Percentiles rank a stretch among this genome's conserved stretches.
Evolutionary conservation across 2,888 invertebrate genomes (phyloP).

Genomic region (Linnaemya tessellans): DNA sequence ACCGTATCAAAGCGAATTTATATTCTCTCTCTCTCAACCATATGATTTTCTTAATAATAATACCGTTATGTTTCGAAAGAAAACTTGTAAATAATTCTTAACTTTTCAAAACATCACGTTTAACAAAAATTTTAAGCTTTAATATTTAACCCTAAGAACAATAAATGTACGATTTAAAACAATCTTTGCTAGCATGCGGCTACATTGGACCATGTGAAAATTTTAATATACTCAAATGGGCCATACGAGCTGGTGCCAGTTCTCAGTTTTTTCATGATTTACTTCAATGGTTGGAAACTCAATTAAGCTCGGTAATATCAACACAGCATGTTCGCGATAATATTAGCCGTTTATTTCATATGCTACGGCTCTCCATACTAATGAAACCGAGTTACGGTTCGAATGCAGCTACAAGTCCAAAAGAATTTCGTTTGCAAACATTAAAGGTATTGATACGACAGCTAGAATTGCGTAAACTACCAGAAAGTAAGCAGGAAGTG

Average conservation of each 20-base stretch:
- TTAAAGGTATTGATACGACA: conserved; percentile 55
- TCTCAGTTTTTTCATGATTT: conserved; percentile 72
- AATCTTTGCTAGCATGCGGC: conserved; percentile 50
- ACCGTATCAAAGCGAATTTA: not conserved
- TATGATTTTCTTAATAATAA: not conserved
- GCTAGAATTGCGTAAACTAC: conserved; percentile 40
- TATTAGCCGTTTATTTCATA: conserved; percentile 45
- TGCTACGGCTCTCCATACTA: conserved; percentile 48
- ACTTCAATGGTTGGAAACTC: conserved; percentile 62
- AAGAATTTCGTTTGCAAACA: conserved; percentile 65
- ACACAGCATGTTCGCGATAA: conserved; percentile 52
- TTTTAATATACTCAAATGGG: conserved; percentile 61
- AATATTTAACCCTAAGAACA: not conserved
- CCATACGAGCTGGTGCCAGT: conserved; percentile 69
- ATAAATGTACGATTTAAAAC: conserved; percentile 51
- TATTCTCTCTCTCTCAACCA: not conserved
- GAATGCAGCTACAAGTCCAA: conserved; percentile 53
- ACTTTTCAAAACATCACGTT: conserved; percentile 4
- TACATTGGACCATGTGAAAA: conserved; percentile 65
- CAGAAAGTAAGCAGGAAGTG: conserved; percentile 4
- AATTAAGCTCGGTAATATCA: conserved; percentile 28
- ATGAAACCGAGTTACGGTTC: conserved; percentile 62
- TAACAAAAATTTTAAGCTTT: not conserved
- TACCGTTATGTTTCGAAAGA: conserved; percentile 50
- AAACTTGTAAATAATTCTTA: conserved; percentile 1